Evolutionary conservation across 2,888 invertebrate species (phyloP).

Genomic region (Cephonodes hylas): DNA sequence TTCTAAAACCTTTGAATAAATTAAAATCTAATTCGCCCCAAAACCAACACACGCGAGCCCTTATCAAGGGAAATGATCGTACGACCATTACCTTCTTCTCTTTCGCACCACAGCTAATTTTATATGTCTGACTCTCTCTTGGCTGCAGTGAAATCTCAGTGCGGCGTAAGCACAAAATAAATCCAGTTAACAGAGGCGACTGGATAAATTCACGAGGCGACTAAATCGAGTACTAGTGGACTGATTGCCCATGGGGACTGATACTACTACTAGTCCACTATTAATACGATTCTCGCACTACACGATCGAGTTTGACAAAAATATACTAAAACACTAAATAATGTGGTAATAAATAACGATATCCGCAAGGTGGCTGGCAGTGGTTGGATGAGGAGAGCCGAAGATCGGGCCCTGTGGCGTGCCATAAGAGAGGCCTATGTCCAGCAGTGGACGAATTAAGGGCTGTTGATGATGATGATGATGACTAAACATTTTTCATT

Average conservation of each 20-base stretch:
- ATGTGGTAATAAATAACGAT: too few species aligned
- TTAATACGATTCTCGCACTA: constrained; percentile 12
- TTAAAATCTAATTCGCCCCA: background rate
- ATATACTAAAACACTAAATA: too few species aligned
- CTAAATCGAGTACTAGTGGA: constrained; percentile 47
- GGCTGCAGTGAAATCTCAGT: constrained; percentile 32
- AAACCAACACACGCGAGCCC: background rate
- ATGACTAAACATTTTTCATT: too few species aligned
- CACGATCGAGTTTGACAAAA: background rate
- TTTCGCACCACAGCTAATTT: background rate
- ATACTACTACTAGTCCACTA: constrained; percentile 33
- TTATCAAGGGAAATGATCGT: background rate
- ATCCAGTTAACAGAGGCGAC: constrained; percentile 41
- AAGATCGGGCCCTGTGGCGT: too few species aligned
- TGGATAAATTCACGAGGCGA: constrained; percentile 53
- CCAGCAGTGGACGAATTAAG: too few species aligned
- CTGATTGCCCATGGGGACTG: constrained; percentile 48
- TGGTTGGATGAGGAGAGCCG: too few species aligned
- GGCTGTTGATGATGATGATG: too few species aligned
- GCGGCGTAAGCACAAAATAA: constrained; percentile 53
- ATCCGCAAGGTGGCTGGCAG: too few species aligned
- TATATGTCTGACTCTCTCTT: constrained; percentile 20
- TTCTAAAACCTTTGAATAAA: background rate
- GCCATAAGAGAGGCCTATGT: too few species aligned
- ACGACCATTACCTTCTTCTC: background rate